phyloP scores from a whole-genome alignment of 1,140 invertebrate genomes.

The Lordiphosa stackelbergi region DNA sequence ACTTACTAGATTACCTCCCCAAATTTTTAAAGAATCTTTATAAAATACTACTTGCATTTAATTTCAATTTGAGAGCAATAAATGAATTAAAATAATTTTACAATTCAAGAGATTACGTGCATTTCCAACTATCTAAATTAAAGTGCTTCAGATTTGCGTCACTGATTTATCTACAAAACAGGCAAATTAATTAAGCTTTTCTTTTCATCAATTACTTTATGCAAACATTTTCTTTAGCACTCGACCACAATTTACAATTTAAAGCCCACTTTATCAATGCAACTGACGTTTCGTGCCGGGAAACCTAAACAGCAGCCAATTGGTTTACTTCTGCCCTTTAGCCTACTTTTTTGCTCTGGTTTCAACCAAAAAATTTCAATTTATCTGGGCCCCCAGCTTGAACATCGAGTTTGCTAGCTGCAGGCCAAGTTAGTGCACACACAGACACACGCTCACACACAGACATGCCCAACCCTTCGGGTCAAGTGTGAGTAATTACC shows the following conservation, averaged over 20 bases:
- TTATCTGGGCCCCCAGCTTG: constrained; percentile 21
- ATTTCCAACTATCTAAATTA: too few relatives aligned
- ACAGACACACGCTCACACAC: not conserved
- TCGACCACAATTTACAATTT: constrained; percentile 11
- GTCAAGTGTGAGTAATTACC: constrained; percentile 72
- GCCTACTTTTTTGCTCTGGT: too few relatives aligned
- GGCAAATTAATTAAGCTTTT: too few relatives aligned
- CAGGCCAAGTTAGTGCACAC: constrained; percentile 16
- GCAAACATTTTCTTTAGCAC: constrained; percentile 8
- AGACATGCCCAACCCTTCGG: constrained; percentile 26
- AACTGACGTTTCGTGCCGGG: not conserved
- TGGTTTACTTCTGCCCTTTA: not conserved
- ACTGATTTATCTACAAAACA: too few relatives aligned
- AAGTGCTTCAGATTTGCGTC: too few relatives aligned
- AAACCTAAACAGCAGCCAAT: not conserved
- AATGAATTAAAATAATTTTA: too few relatives aligned
- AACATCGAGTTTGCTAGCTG: too few relatives aligned
- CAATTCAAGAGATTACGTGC: too few relatives aligned
- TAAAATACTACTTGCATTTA: too few relatives aligned
- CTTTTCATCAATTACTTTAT: constrained; percentile 7
- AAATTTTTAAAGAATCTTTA: too few relatives aligned
- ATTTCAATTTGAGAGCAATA: too few relatives aligned
- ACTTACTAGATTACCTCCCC: too few relatives aligned
- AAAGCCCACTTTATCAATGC: constrained; percentile 27
- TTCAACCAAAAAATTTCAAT: constrained; percentile 27